phyloP scores from a whole-genome alignment of 2,113 vertebrate species.

The Channa maculata region DNA sequence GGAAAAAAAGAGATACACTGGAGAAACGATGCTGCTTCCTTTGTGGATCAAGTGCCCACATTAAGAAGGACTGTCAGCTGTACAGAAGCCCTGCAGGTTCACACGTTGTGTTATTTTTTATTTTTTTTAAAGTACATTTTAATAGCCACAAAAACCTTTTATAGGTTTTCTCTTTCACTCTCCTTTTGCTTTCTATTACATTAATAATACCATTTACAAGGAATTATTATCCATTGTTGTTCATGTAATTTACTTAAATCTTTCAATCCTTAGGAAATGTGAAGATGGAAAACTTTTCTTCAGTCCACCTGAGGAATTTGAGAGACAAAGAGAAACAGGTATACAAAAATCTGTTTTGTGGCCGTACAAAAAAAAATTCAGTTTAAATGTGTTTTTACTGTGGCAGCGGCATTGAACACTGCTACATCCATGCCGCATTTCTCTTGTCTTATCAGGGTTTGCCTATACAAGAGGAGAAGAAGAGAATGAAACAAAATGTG shows the following conservation, averaged over 20 bases:
- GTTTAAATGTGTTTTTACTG: no score
- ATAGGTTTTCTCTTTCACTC: neutral
- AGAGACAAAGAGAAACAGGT: constrained; percentile 86
- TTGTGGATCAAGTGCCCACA: constrained; percentile 90
- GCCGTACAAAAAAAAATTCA: no score
- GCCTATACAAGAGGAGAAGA: constrained; percentile 87
- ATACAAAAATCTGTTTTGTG: constrained; percentile 7
- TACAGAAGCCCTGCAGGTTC: constrained; percentile 88
- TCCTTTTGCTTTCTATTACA: neutral
- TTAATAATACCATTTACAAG: neutral
- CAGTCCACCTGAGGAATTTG: constrained; percentile 77
- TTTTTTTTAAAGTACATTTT: neutral
- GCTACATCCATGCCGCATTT: neutral
- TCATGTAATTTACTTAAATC: no score
- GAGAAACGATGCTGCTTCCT: constrained; percentile 93
- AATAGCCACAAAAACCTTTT: neutral
- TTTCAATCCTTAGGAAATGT: constrained; percentile 23
- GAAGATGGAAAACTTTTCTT: constrained; percentile 79
- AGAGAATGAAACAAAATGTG: constrained; percentile 85
- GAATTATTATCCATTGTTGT: no score
- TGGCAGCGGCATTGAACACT: no score
- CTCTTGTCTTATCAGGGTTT: constrained; percentile 76
- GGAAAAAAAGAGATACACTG: constrained; percentile 87
- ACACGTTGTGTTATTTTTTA: neutral
- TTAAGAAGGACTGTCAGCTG: constrained; percentile 92